Conservation (phyloP, 2,888 invertebrate genomes). For the Priocnemis perturbator region DNA sequence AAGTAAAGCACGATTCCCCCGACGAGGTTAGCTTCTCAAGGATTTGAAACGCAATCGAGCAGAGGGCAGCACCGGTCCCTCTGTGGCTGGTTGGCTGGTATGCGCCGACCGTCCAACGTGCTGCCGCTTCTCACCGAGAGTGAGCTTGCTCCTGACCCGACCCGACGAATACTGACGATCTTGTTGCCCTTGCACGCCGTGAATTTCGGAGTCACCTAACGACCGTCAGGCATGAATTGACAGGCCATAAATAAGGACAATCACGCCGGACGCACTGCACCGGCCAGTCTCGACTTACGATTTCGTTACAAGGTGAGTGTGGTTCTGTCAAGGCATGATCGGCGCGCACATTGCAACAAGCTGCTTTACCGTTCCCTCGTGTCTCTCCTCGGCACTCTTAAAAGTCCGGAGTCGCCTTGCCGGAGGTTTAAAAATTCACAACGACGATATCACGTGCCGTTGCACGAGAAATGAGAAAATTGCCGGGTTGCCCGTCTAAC, state of each 20-base stretch:
- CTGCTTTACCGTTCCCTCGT: slow-evolving; percentile 36
- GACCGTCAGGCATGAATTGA: slow-evolving; percentile 44
- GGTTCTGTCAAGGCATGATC: slow-evolving; percentile 63
- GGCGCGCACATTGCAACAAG: slow-evolving; percentile 44
- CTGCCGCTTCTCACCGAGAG: slow-evolving; percentile 55
- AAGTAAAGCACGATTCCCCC: no score
- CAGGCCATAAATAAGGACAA: slow-evolving; percentile 21
- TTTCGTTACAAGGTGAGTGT: slow-evolving; percentile 44
- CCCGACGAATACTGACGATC: slow-evolving; percentile 45
- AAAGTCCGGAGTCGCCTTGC: no score
- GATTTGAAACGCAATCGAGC: no score
- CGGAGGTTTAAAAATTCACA: no score
- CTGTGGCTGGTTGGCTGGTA: background rate
- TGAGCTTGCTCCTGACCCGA: slow-evolving; percentile 45
- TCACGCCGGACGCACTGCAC: slow-evolving; percentile 33
- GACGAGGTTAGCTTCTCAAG: no score
- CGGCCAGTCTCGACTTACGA: slow-evolving; percentile 39
- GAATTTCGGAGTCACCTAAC: slow-evolving; percentile 29
- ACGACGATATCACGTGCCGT: no score
- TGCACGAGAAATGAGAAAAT: background rate
- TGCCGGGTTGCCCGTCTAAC: background rate
- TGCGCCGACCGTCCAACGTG: slow-evolving; percentile 56
- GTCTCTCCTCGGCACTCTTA: background rate
- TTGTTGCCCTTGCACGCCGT: slow-evolving; percentile 12
- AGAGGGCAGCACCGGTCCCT: slow-evolving; percentile 9